Evolutionary conservation across 2,888 invertebrate genomes (phyloP).

Genomic region (Alloscopus bannaensis): DNA sequence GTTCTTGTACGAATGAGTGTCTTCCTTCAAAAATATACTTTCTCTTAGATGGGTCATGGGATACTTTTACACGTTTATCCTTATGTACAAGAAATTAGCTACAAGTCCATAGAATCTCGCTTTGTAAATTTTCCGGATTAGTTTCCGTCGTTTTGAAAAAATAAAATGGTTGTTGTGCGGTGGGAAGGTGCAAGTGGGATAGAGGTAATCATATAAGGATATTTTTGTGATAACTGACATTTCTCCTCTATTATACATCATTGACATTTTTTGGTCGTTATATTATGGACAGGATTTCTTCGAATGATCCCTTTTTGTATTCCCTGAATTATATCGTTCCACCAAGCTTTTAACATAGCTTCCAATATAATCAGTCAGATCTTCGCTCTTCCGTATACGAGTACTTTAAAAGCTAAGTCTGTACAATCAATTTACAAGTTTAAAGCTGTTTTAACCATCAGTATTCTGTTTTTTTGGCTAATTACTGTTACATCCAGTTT

Average conservation of each 20-base stretch:
- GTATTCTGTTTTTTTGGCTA: slow-evolving; percentile 5
- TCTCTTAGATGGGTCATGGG: neutral
- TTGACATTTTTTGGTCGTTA: slow-evolving; percentile 1
- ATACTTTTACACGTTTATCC: neutral
- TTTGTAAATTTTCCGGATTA: too few species aligned
- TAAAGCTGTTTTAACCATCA: slow-evolving; percentile 42
- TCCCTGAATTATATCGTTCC: slow-evolving; percentile 31
- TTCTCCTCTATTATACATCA: neutral
- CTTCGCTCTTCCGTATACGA: slow-evolving; percentile 52
- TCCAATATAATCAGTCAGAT: slow-evolving; percentile 9
- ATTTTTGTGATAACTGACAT: too few species aligned
- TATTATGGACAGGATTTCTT: neutral
- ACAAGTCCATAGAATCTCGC: too few species aligned
- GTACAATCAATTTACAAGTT: slow-evolving; percentile 39
- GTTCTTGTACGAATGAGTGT: too few species aligned
- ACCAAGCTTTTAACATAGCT: too few species aligned
- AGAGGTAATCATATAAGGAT: neutral
- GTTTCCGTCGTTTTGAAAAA: slow-evolving; percentile 15
- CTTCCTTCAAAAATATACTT: too few species aligned
- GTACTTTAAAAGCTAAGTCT: slow-evolving; percentile 2
- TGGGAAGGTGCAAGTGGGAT: slow-evolving; percentile 27
- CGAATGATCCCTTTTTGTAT: too few species aligned
- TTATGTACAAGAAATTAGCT: too few species aligned
- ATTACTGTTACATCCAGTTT: neutral
- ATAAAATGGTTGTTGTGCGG: slow-evolving; percentile 24